Evolutionary conservation across 2,888 invertebrate species (phyloP).

Genomic region (Heliconius ethilla): DNA sequence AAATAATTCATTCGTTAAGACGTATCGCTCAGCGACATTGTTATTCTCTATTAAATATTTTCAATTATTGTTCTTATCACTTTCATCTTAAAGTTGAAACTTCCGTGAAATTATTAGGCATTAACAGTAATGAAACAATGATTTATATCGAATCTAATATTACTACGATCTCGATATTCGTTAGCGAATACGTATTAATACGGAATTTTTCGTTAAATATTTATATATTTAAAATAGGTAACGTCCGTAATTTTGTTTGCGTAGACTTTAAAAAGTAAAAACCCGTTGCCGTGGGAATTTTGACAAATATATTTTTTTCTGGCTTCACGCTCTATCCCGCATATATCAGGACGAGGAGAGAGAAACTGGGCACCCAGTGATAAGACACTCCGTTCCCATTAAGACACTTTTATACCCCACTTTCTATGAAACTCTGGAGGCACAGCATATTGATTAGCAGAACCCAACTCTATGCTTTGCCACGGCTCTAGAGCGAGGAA

Average conservation of each 20-base stretch:
- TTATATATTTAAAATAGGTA: not conserved
- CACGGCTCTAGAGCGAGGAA: too few species aligned
- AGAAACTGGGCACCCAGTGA: too few species aligned
- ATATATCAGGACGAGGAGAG: too few species aligned
- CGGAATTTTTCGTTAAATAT: not conserved
- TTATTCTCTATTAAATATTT: constrained; percentile 48
- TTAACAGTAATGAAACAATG: constrained; percentile 39
- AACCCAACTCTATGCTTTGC: too few species aligned
- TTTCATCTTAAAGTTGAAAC: constrained; percentile 47
- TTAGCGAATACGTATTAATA: constrained; percentile 6
- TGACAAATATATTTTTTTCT: too few species aligned
- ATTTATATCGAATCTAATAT: constrained; percentile 38
- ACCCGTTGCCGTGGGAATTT: too few species aligned
- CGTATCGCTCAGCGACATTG: constrained; percentile 71
- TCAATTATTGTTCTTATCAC: constrained; percentile 47
- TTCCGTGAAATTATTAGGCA: constrained; percentile 31
- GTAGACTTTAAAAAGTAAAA: not conserved
- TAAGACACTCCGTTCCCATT: too few species aligned
- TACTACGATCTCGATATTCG: constrained; percentile 17
- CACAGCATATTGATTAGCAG: too few species aligned
- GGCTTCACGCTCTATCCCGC: too few species aligned
- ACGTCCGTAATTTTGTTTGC: too few species aligned
- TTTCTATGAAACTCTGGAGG: too few species aligned
- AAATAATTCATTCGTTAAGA: constrained; percentile 79
- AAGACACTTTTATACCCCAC: too few species aligned